These are phyloP conservation scores for Phragmatobia fuliginosa DNA, from an alignment of 2,888 invertebrate genomes.

Conservation along the genomic window DNA sequence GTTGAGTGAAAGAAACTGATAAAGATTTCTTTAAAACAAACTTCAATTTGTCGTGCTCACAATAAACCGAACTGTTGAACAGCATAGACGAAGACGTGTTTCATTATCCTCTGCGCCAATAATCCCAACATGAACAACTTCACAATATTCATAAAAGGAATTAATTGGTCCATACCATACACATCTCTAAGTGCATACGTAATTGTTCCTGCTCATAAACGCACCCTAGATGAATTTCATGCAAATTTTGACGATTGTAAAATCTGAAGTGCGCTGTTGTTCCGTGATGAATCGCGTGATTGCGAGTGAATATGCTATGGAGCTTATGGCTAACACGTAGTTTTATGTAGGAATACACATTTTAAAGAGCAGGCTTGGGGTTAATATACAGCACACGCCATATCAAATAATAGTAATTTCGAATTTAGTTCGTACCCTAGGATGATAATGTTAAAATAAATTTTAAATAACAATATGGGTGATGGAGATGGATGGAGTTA, in stretches of 20 bases:
- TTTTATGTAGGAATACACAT: neutral
- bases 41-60: too few relatives aligned
- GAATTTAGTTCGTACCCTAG: too few relatives aligned
- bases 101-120: too few relatives aligned
- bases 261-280: slow-evolving; percentile 56
- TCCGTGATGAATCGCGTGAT: slow-evolving; percentile 47
- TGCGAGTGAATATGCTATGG: slow-evolving; percentile 30
- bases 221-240: slow-evolving; percentile 62
- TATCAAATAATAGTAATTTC: too few relatives aligned
- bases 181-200: slow-evolving; percentile 47
- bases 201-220: slow-evolving; percentile 59
- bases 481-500: too few relatives aligned
- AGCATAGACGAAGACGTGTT: too few relatives aligned
- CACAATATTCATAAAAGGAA: slow-evolving; percentile 14
- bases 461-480: too few relatives aligned
- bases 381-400: neutral
- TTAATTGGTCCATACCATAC: slow-evolving; percentile 37
- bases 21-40: too few relatives aligned
- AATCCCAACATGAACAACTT: too few relatives aligned
- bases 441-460: too few relatives aligned
- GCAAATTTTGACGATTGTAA: slow-evolving; percentile 63
- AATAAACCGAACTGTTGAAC: too few relatives aligned
- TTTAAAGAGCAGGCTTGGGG: neutral
- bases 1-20: too few relatives aligned
- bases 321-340: slow-evolving; percentile 22